Evolutionary conservation across 92 coral and sea anemone genomes (phyloP).

Genomic region (Nematostella vectensis): DNA sequence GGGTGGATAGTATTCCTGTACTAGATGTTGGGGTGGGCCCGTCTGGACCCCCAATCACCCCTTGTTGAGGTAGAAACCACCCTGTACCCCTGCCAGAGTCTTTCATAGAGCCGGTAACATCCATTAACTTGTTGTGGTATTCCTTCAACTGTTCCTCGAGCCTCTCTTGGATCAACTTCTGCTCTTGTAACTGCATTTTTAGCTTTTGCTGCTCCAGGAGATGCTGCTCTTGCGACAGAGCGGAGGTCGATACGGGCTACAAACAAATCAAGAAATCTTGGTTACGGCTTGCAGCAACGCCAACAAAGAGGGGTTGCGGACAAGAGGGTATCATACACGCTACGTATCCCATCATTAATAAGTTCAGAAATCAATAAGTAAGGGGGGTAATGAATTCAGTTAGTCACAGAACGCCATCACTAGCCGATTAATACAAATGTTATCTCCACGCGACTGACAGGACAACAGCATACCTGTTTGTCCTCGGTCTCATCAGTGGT

Average conservation of each 20-base stretch:
- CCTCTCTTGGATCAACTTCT: conserved; percentile 61
- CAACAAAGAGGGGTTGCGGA: not conserved
- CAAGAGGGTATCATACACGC: not conserved
- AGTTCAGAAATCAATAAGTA: too few relatives aligned
- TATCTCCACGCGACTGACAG: too few relatives aligned
- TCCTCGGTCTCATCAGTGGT: too few relatives aligned
- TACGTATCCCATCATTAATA: too few relatives aligned
- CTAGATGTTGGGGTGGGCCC: too few relatives aligned
- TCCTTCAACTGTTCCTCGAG: conserved; percentile 60
- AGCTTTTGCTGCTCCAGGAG: conserved; percentile 60
- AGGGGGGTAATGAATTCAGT: too few relatives aligned
- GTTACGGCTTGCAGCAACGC: too few relatives aligned
- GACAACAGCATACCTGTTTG: too few relatives aligned
- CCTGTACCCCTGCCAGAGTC: conserved; percentile 6
- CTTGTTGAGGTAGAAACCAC: too few relatives aligned
- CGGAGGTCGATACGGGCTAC: conserved; percentile 8
- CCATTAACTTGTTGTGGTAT: conserved; percentile 37
- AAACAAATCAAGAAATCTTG: not conserved
- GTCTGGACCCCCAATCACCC: not conserved
- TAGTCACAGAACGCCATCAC: too few relatives aligned
- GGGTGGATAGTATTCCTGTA: too few relatives aligned
- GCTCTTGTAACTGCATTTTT: conserved; percentile 70
- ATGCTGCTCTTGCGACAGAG: conserved; percentile 26
- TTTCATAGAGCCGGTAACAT: conserved; percentile 14
- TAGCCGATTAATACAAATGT: too few relatives aligned